Conservation (phyloP, 2,888 invertebrate genomes). For the Eueremaeus valkanovi region DNA sequence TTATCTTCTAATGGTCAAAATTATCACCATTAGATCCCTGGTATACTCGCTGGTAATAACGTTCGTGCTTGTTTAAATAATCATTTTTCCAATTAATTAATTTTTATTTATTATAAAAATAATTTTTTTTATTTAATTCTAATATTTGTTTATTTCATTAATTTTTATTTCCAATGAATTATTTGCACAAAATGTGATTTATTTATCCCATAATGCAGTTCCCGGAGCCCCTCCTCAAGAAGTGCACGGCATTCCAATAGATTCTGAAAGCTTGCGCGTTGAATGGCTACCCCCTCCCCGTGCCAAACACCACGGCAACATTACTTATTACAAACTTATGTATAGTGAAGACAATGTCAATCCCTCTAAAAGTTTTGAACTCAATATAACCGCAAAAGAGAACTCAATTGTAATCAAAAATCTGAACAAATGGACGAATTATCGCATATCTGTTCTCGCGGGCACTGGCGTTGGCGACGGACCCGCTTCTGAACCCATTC, state of each 20-base stretch:
- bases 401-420: constrained; percentile 71
- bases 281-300: constrained; percentile 88
- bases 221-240: constrained; percentile 95
- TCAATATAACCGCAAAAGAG: constrained; percentile 51
- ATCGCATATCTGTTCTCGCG: constrained; percentile 93
- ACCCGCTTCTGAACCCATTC: constrained; percentile 83
- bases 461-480: constrained; percentile 96
- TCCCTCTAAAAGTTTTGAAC: constrained; percentile 66
- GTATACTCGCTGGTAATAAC: too few relatives aligned
- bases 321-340: constrained; percentile 90
- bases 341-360: constrained; percentile 65
- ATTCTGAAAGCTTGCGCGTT: constrained; percentile 82
- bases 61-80: too few relatives aligned
- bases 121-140: constrained; percentile 38
- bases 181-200: background rate
- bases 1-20: constrained; percentile 44
- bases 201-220: constrained; percentile 60
- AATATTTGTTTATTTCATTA: constrained; percentile 46
- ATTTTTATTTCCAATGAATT: background rate
- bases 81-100: constrained; percentile 39
- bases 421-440: constrained; percentile 90
- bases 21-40: too few relatives aligned
- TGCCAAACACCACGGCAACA: constrained; percentile 84
- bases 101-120: too few relatives aligned
- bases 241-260: constrained; percentile 80